Conservation (phyloP, 2,113 vertebrate species). For the Chloropsis cyanopogon region DNA sequence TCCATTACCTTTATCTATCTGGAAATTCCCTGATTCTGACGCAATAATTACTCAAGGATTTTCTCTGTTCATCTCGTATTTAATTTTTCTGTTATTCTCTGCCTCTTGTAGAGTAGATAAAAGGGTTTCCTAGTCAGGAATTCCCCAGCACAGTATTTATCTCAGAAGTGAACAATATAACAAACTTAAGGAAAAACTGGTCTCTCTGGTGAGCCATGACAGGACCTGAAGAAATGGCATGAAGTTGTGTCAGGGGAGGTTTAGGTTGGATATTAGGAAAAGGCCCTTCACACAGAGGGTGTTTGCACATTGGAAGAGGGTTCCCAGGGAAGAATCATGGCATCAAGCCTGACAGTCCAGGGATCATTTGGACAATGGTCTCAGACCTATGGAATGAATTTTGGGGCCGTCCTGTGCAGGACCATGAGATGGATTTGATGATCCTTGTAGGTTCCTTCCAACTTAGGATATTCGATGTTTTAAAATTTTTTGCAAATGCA, state of each 20-base stretch:
- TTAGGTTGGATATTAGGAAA: background rate
- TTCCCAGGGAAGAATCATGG: background rate
- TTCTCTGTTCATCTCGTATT: background rate
- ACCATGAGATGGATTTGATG: background rate
- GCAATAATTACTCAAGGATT: background rate
- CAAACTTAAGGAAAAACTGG: background rate
- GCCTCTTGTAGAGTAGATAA: background rate
- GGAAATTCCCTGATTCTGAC: background rate
- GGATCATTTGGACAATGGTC: background rate
- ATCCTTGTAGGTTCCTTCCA: background rate
- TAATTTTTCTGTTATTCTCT: background rate
- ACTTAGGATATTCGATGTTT: background rate
- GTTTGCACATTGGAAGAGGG: background rate
- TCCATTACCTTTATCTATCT: background rate
- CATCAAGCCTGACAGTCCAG: background rate
- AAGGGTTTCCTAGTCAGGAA: background rate
- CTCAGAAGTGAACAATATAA: background rate
- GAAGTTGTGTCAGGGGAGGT: background rate
- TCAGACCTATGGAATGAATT: background rate
- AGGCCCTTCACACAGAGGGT: background rate
- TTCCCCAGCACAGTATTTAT: background rate
- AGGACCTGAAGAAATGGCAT: background rate
- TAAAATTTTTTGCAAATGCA: background rate
- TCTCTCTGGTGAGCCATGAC: background rate
- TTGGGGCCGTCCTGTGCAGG: background rate